These are phyloP conservation scores for Anthopleura sola DNA, from an alignment of 64 coral and sea anemone species.

Conservation along the genomic window DNA sequence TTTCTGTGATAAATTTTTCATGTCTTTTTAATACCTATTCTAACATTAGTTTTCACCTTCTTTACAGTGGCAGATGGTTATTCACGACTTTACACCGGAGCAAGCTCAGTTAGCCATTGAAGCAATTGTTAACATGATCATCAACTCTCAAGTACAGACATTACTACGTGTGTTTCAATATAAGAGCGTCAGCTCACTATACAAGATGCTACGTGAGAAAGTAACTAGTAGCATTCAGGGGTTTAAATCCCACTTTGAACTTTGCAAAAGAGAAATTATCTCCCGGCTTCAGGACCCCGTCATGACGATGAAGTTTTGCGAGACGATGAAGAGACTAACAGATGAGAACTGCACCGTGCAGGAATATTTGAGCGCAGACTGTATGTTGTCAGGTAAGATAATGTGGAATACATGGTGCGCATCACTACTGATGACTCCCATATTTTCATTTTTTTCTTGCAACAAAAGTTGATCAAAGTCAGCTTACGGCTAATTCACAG, in stretches of 20 bases:
- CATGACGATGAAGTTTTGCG: conserved; percentile 70
- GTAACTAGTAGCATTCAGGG: conserved; percentile 80
- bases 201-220: conserved; percentile 95
- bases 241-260: conserved; percentile 78
- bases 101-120: conserved; percentile 71
- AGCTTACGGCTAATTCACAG: too few species aligned
- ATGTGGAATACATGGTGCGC: too few species aligned
- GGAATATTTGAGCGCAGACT: conserved; percentile 85
- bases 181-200: conserved; percentile 95
- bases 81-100: conserved; percentile 88
- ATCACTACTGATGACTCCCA: too few species aligned
- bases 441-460: too few species aligned
- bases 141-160: conserved; percentile 93
- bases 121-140: conserved; percentile 92
- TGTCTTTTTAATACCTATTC: too few species aligned
- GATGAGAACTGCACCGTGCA: conserved; percentile 69
- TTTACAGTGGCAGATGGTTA: conserved; percentile 93
- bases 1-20: too few species aligned
- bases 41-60: background rate
- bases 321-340: conserved; percentile 69
- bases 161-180: conserved; percentile 92
- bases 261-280: conserved; percentile 89
- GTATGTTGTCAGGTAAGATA: conserved; percentile 70
- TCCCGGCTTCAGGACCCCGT: conserved; percentile 84
- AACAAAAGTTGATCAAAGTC: too few species aligned